Percentiles rank a stretch among this genome's conserved stretches.
Conservation (phyloP, 2,888 invertebrate species). For the Ganaspis brasiliensis region DNA sequence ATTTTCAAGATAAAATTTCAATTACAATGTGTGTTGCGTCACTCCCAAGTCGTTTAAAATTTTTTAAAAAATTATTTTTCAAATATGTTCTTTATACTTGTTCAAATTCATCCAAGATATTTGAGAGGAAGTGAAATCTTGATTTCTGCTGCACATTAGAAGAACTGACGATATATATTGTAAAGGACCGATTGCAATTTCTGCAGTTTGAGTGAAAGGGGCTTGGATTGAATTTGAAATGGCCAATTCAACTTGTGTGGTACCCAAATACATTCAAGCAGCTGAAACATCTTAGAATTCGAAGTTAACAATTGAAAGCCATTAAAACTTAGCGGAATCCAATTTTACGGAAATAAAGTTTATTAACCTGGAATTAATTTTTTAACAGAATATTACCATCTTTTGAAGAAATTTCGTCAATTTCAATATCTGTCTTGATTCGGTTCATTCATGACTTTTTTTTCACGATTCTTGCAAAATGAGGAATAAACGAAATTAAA, state of each 20-base stretch:
- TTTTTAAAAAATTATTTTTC: too few species aligned
- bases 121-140: not conserved
- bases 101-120: too few species aligned
- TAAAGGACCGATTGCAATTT: not conserved
- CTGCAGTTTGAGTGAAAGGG: not conserved
- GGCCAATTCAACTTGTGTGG: conserved; percentile 28
- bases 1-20: too few species aligned
- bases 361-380: not conserved
- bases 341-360: not conserved
- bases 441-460: too few species aligned
- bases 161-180: not conserved
- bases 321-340: conserved; percentile 27
- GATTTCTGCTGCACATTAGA: too few species aligned
- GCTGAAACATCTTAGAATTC: conserved; percentile 24
- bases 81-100: too few species aligned
- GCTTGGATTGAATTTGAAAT: conserved; percentile 15
- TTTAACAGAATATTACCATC: not conserved
- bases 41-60: too few species aligned
- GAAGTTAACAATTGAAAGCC: conserved; percentile 6
- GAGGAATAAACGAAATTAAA: not conserved
- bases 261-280: not conserved
- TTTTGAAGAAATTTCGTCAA: not conserved
- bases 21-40: too few species aligned
- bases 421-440: too few species aligned
- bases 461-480: not conserved